Evolutionary conservation across 2,113 vertebrate genomes (phyloP).

Genomic region (Cyphomyrus plagiostoma): DNA sequence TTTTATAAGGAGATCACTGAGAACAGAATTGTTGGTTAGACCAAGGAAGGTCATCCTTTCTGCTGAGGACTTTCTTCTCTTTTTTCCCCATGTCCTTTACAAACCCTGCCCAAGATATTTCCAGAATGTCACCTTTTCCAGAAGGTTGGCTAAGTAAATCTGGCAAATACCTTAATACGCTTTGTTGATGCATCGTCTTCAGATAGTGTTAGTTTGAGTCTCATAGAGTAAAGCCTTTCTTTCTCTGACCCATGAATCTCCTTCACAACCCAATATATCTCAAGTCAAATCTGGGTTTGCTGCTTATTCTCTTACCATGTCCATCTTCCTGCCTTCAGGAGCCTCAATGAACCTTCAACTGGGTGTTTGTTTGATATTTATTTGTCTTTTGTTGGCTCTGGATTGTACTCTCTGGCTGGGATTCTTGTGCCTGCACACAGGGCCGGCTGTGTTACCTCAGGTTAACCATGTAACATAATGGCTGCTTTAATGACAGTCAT

Average conservation of each 20-base stretch:
- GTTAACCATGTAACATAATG: not conserved
- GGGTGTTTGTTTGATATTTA: not conserved
- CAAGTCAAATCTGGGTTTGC: not conserved
- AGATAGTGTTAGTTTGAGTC: not conserved
- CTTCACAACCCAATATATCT: not conserved
- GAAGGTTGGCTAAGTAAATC: not conserved
- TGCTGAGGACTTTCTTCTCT: not conserved
- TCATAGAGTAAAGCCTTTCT: not conserved
- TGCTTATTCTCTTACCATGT: not conserved
- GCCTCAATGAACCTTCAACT: not conserved
- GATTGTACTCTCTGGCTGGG: not conserved
- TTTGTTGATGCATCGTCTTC: not conserved
- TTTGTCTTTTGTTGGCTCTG: not conserved
- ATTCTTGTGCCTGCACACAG: not conserved
- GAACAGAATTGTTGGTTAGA: not conserved
- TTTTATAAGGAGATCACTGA: not conserved
- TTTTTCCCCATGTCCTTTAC: not conserved
- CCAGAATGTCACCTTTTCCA: not conserved
- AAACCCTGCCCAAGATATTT: not conserved
- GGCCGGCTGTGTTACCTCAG: not conserved
- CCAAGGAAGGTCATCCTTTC: not conserved
- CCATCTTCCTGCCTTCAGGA: not conserved
- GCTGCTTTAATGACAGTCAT: not conserved
- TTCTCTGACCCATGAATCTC: not conserved
- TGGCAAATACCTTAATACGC: not conserved